Percentiles rank a stretch among this genome's conserved stretches.
These are phyloP conservation scores for Daubentonia madagascariensis DNA, from an alignment of 2,113 vertebrate genomes.

Conservation along the genomic window DNA sequence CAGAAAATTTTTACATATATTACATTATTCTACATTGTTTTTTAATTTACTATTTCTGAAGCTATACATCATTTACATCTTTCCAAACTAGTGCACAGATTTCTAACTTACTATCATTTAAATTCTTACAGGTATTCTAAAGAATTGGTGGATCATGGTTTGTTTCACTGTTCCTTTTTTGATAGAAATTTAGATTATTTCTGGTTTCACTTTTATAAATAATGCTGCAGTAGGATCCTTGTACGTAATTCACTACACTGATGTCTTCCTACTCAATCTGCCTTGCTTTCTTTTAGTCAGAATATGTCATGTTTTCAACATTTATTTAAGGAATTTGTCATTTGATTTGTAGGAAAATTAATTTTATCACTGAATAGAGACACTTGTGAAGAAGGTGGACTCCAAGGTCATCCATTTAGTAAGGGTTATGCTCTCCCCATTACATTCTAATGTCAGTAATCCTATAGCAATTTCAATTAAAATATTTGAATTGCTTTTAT, in stretches of 20 bases:
- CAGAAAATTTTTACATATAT: not conserved
- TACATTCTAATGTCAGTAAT: not conserved
- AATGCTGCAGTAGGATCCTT: not conserved
- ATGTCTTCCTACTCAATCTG: too few species aligned
- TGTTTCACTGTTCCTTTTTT: not conserved
- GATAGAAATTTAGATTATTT: not conserved
- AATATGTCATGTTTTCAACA: too few species aligned
- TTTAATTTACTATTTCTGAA: not conserved
- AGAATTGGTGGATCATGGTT: not conserved
- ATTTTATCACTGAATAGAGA: not conserved
- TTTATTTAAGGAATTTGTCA: too few species aligned
- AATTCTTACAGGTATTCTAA: not conserved
- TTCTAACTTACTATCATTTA: not conserved
- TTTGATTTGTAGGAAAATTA: not conserved
- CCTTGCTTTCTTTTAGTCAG: too few species aligned
- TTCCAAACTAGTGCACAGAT: not conserved
- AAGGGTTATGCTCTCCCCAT: not conserved
- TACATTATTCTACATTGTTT: not conserved
- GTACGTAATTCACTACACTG: not conserved
- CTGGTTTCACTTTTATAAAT: not conserved
- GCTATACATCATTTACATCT: not conserved
- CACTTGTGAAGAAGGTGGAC: not conserved
- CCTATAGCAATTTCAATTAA: not conserved
- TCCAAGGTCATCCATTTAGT: not conserved
- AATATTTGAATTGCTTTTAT: not conserved